Percentiles rank a stretch among this genome's conserved stretches.
Conservation (phyloP, 2,113 vertebrate species). For the Pseudorasbora parva region DNA sequence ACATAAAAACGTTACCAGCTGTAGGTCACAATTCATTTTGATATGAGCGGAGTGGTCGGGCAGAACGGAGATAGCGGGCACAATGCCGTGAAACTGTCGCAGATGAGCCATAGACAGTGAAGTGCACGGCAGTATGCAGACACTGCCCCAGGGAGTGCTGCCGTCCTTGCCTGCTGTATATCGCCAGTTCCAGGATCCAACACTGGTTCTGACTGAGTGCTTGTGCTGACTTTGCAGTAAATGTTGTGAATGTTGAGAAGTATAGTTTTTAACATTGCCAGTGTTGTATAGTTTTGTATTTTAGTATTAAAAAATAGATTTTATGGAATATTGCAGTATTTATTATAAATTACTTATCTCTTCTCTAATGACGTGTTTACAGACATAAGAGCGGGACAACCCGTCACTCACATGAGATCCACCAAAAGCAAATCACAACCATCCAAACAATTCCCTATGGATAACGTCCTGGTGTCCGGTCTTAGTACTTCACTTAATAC, state of each 20-base stretch:
- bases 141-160: background rate
- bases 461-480: too few species aligned
- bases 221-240: conserved; percentile 6
- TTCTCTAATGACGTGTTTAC: too few species aligned
- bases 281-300: too few species aligned
- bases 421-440: too few species aligned
- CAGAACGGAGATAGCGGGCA: conserved; percentile 20
- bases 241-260: background rate
- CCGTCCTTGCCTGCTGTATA: background rate
- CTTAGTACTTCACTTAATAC: too few species aligned
- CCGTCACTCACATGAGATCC: too few species aligned
- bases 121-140: background rate
- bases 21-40: conserved; percentile 18
- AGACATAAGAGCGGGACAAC: too few species aligned
- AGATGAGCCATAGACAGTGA: conserved; percentile 21
- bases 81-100: background rate
- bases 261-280: background rate
- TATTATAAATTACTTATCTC: too few species aligned
- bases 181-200: background rate
- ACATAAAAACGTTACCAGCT: background rate
- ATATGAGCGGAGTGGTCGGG: background rate
- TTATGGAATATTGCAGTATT: too few species aligned
- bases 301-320: too few species aligned
- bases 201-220: background rate
- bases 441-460: too few species aligned